Evolutionary conservation across 2,888 invertebrate species (phyloP).

Genomic region (Stenodera caucasica): DNA sequence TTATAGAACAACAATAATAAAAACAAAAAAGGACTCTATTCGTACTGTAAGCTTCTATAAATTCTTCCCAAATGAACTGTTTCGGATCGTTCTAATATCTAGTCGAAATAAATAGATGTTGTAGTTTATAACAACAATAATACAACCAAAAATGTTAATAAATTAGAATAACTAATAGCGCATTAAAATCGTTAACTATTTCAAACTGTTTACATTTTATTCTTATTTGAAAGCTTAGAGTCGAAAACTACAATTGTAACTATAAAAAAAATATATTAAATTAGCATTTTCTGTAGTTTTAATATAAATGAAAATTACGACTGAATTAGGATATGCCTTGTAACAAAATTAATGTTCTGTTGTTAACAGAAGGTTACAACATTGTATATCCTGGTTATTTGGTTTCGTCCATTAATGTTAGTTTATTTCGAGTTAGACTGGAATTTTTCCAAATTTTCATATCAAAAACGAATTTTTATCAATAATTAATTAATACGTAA

Average conservation of each 20-base stretch:
- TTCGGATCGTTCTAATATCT: background rate
- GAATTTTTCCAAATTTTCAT: background rate
- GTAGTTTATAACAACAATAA: background rate
- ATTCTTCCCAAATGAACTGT: background rate
- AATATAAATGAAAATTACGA: constrained; percentile 10
- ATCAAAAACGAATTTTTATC: background rate
- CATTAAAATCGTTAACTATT: constrained; percentile 7
- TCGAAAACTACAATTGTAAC: background rate
- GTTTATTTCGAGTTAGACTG: background rate
- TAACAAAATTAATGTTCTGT: constrained; percentile 9
- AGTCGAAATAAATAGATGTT: background rate
- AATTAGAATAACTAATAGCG: constrained; percentile 5
- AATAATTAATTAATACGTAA: background rate
- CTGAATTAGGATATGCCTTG: constrained; percentile 9
- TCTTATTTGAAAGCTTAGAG: background rate
- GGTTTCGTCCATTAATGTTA: background rate
- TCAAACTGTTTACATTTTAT: background rate
- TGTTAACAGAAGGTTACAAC: background rate
- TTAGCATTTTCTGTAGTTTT: constrained; percentile 11
- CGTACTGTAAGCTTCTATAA: background rate
- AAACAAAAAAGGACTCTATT: background rate
- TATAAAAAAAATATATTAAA: constrained; percentile 7
- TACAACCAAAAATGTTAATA: background rate
- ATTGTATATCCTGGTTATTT: background rate
- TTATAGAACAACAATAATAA: background rate